Evolutionary conservation across 1,140 invertebrate species (phyloP).

Genomic region (Watersipora subatra): DNA sequence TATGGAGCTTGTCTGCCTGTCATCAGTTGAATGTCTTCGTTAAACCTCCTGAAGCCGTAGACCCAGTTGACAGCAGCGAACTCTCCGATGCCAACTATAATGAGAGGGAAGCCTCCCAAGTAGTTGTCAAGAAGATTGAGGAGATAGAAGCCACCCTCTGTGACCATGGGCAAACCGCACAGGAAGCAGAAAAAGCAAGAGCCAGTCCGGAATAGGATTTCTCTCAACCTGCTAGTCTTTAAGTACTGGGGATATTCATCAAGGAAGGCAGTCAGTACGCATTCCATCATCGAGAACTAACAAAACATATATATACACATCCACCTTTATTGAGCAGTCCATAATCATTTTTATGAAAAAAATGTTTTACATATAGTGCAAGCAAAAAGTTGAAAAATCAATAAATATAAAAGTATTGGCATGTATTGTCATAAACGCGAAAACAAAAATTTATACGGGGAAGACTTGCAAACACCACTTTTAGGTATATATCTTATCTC

Average conservation of each 20-base stretch:
- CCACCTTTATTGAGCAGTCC: too few relatives aligned
- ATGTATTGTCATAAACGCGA: too few relatives aligned
- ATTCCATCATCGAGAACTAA: conserved; percentile 31
- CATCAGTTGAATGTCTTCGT: conserved; percentile 54
- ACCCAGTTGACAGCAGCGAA: conserved; percentile 65
- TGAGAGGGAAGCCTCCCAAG: conserved; percentile 68
- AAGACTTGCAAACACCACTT: too few relatives aligned
- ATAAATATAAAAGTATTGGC: too few relatives aligned
- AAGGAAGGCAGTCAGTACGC: conserved; percentile 27
- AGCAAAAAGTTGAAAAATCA: too few relatives aligned
- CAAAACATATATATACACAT: too few relatives aligned
- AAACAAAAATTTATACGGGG: too few relatives aligned
- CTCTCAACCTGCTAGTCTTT: conserved; percentile 8
- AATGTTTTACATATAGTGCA: too few relatives aligned
- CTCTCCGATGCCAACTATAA: conserved; percentile 58
- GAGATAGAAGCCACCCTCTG: conserved; percentile 65
- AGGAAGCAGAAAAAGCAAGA: conserved; percentile 49
- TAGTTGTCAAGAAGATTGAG: conserved; percentile 72
- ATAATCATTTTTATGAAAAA: too few relatives aligned
- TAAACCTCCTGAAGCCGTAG: conserved; percentile 49
- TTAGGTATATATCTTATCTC: too few relatives aligned
- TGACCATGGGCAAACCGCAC: conserved; percentile 55
- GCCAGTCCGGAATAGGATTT: conserved; percentile 22
- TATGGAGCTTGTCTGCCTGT: conserved; percentile 40
- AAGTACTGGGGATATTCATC: conserved; percentile 22